Percentiles rank a stretch among this genome's conserved stretches.
phyloP scores from a whole-genome alignment of 2,113 vertebrate genomes.

The Sinocyclocheilus grahami region DNA sequence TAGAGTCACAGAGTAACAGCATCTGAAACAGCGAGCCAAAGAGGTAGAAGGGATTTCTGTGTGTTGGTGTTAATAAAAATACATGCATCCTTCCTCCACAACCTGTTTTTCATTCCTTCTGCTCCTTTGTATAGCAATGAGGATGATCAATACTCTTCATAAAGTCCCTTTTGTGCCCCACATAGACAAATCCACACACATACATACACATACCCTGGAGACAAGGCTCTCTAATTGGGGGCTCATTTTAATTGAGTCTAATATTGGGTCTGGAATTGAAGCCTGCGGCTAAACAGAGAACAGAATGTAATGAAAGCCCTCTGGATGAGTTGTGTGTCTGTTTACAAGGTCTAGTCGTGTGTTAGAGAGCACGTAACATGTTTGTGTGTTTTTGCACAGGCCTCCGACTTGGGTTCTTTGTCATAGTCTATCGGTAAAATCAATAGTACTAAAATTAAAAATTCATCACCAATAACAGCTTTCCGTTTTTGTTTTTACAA shows the following conservation, averaged over 20 bases:
- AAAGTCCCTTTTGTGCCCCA: constrained; percentile 65
- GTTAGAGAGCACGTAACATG: constrained; percentile 6
- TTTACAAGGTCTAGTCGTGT: constrained; percentile 42
- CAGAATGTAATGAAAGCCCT: constrained; percentile 88
- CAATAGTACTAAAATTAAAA: constrained; percentile 17
- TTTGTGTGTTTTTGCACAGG: constrained; percentile 29
- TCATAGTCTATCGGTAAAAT: constrained; percentile 15
- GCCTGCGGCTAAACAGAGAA: constrained; percentile 82
- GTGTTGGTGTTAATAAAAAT: background rate
- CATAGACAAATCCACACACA: constrained; percentile 89
- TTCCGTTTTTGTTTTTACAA: background rate
- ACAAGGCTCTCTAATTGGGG: constrained; percentile 89
- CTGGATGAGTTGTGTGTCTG: constrained; percentile 67
- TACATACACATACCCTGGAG: constrained; percentile 89
- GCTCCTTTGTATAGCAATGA: constrained; percentile 27
- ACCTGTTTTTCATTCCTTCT: constrained; percentile 32
- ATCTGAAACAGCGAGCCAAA: constrained; percentile 93
- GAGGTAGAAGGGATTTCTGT: constrained; percentile 71
- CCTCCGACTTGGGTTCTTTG: background rate
- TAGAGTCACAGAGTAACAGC: constrained; percentile 89
- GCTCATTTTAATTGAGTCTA: constrained; percentile 95
- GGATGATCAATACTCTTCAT: constrained; percentile 40
- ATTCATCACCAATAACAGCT: constrained; percentile 25
- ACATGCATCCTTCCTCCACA: background rate
- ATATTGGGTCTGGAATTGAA: constrained; percentile 89